Base-by-base conservation (phyloP, 2,797 vertebrate genomes). In the Lophius americanus region DNA sequence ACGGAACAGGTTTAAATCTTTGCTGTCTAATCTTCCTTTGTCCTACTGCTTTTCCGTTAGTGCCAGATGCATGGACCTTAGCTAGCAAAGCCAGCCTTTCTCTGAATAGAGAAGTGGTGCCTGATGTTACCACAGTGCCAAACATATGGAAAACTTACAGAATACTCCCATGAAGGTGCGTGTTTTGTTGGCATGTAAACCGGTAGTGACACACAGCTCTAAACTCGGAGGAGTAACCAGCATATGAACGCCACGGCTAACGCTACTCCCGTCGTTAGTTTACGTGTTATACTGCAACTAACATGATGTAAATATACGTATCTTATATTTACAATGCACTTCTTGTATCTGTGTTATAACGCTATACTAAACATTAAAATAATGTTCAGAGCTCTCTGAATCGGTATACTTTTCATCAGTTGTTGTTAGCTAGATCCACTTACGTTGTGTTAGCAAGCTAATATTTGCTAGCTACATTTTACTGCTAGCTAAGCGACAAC, bases 241-340 rank as follows among this genome's bases (percentile, higher is more conserved):
- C 3, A 43, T 23, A 56, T 48, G 10, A 10, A 51, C 5, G 63
- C 70, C 33, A 33, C 14, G 51, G 85, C 78, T 84, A 82, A 44
- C 38, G 58, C 13, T 60, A 51, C 36, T 60, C 7, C 35, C 6
- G 53, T 1, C 58, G 35, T 5, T 3, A 51, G 9, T 38, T 39
- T 11, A 7, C 50, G 43, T 53, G 23, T 39, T 64, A 5, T 38
- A 7, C 23, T 51, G 3, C 23, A 47, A 5, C 38, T 11, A 9
- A 5, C 8, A 3, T 14, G 3, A 42, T 5, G 14, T 6, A 11
- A 44, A 12, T 44, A 3, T 4, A 6, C 10, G 39, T 51, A 38
- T n/a, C 36, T 59, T 11, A 9, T 9, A 12, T 9, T 38, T n/a
- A 12, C 10, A n/a, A 23, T 2, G 6, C 35, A 32, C 37, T 23